These are phyloP conservation scores for Lamellibrachia satsuma DNA, from an alignment of 2,888 invertebrate species.

Conservation along the genomic window DNA sequence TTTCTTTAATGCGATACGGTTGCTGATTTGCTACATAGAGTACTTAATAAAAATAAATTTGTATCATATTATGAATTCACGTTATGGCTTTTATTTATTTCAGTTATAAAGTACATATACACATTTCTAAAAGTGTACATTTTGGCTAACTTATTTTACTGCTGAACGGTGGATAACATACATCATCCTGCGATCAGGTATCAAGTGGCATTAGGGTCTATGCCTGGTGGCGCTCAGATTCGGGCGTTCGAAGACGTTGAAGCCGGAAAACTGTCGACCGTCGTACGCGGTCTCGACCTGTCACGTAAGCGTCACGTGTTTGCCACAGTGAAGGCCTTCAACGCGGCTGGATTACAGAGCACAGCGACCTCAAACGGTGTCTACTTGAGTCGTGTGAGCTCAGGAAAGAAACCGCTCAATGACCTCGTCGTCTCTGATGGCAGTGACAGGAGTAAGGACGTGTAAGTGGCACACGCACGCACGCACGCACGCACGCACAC, in stretches of 20 bases:
- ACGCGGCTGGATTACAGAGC: slow-evolving; percentile 45
- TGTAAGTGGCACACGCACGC: neutral
- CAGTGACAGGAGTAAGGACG: neutral
- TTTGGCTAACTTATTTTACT: no score
- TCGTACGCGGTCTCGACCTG: slow-evolving; percentile 21
- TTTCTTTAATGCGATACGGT: no score
- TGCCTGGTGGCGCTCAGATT: neutral
- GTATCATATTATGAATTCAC: no score
- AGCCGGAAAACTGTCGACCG: neutral
- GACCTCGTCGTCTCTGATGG: no score
- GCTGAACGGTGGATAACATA: no score
- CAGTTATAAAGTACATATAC: no score
- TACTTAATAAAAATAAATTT: no score
- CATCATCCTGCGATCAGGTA: no score
- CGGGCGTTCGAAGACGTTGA: neutral
- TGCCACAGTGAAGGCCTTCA: slow-evolving; percentile 44
- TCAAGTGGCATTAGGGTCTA: no score
- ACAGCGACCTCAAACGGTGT: slow-evolving; percentile 43
- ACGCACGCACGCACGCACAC: neutral
- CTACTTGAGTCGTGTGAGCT: slow-evolving; percentile 41
- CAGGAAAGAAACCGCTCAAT: slow-evolving; percentile 23
- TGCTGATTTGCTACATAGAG: no score
- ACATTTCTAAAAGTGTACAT: no score
- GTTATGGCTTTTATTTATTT: no score
- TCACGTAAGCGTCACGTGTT: slow-evolving; percentile 34